phyloP scores from a whole-genome alignment of 2,888 invertebrate species.

The Hofmannophila pseudospretella region DNA sequence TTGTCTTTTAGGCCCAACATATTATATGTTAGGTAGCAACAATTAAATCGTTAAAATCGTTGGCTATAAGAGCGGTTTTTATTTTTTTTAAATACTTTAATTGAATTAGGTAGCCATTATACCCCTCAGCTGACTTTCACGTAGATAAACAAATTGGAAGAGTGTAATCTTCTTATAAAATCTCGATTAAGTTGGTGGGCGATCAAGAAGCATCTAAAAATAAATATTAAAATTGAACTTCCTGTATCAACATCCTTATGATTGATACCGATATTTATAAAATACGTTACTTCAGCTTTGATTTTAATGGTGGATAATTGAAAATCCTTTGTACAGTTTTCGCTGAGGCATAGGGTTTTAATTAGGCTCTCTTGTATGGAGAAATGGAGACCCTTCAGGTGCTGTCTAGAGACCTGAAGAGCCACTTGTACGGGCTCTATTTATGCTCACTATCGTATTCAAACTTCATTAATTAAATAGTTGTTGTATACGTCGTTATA shows the following conservation, averaged over 20 bases:
- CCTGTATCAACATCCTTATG: background rate
- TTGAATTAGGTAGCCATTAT: no score
- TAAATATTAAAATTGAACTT: background rate
- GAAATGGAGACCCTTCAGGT: conserved; percentile 24
- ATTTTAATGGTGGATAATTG: no score
- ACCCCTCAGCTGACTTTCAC: no score
- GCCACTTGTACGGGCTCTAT: conserved; percentile 22
- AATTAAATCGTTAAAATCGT: no score
- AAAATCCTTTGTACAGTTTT: conserved; percentile 12
- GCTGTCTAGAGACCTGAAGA: conserved; percentile 25
- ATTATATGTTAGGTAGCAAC: no score
- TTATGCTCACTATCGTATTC: no score
- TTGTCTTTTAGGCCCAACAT: background rate
- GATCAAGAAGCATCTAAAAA: background rate
- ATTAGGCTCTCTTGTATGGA: conserved; percentile 29
- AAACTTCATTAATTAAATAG: no score
- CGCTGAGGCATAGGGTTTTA: conserved; percentile 25
- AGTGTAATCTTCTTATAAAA: conserved; percentile 7
- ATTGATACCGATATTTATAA: background rate
- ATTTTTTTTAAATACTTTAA: no score
- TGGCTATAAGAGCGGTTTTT: no score
- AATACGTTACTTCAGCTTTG: no score
- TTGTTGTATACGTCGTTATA: no score
- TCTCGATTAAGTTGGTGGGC: conserved; percentile 4
- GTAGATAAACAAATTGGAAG: background rate